Conservation (phyloP, 2,888 invertebrate genomes). For the Tuta absoluta region DNA sequence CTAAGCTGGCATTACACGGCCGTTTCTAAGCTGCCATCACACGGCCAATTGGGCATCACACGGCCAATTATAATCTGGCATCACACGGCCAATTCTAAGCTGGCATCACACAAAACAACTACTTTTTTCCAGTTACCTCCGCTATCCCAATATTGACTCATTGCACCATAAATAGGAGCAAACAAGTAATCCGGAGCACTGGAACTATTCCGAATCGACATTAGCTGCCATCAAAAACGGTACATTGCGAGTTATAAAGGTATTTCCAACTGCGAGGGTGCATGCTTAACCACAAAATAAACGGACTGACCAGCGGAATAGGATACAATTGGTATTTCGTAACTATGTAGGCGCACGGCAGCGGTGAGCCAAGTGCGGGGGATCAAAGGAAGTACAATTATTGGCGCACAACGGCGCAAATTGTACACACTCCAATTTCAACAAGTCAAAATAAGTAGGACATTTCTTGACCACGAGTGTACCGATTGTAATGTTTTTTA, state of each 20-base stretch:
- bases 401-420: no score
- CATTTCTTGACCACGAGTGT: no score
- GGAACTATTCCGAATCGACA: constrained; percentile 3
- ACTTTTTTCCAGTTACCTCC: not conserved
- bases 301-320: not conserved
- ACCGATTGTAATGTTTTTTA: no score
- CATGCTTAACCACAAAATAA: constrained; percentile 24
- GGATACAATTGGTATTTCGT: constrained; percentile 6
- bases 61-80: no score
- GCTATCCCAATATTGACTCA: constrained; percentile 8
- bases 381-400: not conserved
- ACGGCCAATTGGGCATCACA: no score
- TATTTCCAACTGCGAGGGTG: not conserved
- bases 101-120: not conserved
- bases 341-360: not conserved
- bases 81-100: no score
- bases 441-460: no score
- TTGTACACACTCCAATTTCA: no score
- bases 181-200: not conserved
- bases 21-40: no score
- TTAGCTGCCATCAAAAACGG: constrained; percentile 24
- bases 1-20: no score
- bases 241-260: constrained; percentile 7
- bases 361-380: not conserved
- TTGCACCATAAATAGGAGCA: not conserved